Conservation (phyloP, 2,888 invertebrate species). For the Drosophila mimetica region DNA sequence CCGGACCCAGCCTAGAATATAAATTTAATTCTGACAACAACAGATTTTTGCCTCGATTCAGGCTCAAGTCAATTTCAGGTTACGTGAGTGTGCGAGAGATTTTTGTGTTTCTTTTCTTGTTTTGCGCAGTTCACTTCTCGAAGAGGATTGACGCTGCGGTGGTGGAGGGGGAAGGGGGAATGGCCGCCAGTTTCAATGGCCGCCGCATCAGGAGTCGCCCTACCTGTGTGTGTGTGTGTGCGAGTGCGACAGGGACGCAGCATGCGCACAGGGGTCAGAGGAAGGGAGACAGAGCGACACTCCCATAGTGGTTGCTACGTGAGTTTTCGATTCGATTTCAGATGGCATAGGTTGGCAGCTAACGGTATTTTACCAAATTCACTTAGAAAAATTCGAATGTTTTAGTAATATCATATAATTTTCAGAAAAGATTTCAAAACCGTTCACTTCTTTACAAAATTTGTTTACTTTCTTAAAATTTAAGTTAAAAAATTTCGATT, state of each 20-base stretch:
- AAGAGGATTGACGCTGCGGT: not conserved
- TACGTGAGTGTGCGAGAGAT: constrained; percentile 39
- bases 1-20: constrained; percentile 66
- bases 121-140: constrained; percentile 44
- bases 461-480: too few species aligned
- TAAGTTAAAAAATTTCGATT: too few species aligned
- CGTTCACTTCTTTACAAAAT: too few species aligned
- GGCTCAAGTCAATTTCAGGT: constrained; percentile 36
- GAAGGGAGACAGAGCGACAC: constrained; percentile 10
- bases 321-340: constrained; percentile 27
- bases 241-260: constrained; percentile 34
- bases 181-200: constrained; percentile 69
- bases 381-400: not conserved
- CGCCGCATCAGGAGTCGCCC: constrained; percentile 47
- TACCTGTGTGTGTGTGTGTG: constrained; percentile 36
- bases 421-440: too few species aligned
- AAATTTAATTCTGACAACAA: constrained; percentile 72
- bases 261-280: not conserved
- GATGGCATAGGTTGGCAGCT: constrained; percentile 14
- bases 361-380: constrained; percentile 19
- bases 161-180: constrained; percentile 30
- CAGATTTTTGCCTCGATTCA: constrained; percentile 56
- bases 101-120: constrained; percentile 15
- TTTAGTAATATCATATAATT: too few species aligned
- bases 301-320: constrained; percentile 51